Conservation (phyloP, 2,113 vertebrate species). For the Halichoeres trimaculatus region DNA sequence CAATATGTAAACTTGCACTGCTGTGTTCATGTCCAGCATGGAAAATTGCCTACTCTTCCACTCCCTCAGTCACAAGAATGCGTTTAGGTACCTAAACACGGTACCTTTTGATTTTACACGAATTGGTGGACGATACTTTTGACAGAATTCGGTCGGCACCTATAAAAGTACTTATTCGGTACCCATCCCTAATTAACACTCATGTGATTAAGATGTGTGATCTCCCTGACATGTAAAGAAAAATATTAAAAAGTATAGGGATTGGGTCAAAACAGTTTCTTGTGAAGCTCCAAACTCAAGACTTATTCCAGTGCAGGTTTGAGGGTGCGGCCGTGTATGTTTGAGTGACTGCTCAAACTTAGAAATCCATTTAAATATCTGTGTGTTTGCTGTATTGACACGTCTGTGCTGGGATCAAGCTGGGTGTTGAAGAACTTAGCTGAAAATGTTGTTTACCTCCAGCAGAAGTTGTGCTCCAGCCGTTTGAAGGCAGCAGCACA, state of each 20-base stretch:
- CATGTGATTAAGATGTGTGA: not conserved
- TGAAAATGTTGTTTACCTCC: conserved; percentile 42
- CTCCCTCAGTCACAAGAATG: too few species aligned
- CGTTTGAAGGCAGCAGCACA: conserved; percentile 30
- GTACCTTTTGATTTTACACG: too few species aligned
- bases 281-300: not conserved
- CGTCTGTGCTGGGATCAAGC: conserved; percentile 4
- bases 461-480: conserved; percentile 10
- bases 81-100: too few species aligned
- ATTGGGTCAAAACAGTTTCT: conserved; percentile 4
- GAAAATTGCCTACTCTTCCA: too few species aligned
- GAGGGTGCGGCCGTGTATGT: conserved; percentile 31
- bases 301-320: conserved; percentile 3
- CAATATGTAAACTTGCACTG: too few species aligned
- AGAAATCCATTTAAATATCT: conserved; percentile 11
- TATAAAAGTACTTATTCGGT: too few species aligned
- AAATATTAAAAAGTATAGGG: not conserved
- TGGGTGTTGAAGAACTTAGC: conserved; percentile 16
- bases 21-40: too few species aligned
- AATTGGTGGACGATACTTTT: too few species aligned
- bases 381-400: conserved; percentile 8
- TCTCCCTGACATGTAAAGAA: not conserved
- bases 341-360: not conserved
- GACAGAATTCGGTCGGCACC: too few species aligned
- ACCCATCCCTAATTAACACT: too few species aligned